Conservation (phyloP, 2,888 invertebrate genomes). For the Disparrhopalites patrizii region DNA sequence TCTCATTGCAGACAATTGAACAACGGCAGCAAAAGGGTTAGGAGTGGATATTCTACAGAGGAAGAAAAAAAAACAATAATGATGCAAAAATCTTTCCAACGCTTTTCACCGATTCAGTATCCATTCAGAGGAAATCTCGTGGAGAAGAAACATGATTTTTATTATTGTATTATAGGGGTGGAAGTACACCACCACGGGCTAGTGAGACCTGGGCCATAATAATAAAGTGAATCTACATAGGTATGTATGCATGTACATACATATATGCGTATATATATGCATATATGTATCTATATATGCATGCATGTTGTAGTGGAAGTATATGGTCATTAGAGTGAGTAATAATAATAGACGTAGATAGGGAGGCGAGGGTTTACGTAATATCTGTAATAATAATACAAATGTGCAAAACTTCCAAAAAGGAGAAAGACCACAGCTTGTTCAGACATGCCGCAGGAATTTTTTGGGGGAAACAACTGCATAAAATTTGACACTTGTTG, state of each 20-base stretch:
- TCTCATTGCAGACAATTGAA: too few relatives aligned
- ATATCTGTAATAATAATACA: not conserved
- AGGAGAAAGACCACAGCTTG: too few relatives aligned
- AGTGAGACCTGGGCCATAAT: not conserved
- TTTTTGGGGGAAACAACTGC: conserved; percentile 8
- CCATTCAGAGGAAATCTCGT: too few relatives aligned
- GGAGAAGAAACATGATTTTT: too few relatives aligned
- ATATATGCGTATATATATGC: not conserved
- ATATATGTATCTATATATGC: not conserved
- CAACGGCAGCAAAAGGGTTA: too few relatives aligned
- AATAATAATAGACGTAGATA: not conserved
- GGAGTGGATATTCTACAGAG: too few relatives aligned
- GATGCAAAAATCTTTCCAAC: not conserved
- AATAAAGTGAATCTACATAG: not conserved
- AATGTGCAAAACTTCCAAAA: too few relatives aligned
- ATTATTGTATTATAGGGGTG: not conserved
- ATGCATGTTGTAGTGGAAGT: not conserved
- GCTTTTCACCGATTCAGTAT: too few relatives aligned
- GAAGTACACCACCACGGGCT: not conserved
- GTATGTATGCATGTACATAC: not conserved
- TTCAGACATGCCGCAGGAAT: conserved; percentile 11
- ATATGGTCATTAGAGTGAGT: not conserved
- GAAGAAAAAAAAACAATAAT: too few relatives aligned
- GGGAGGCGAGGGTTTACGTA: too few relatives aligned
- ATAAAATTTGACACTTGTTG: conserved; percentile 33